Conservation (phyloP, 2,888 invertebrate genomes). For the Rhogogaster chlorosoma region DNA sequence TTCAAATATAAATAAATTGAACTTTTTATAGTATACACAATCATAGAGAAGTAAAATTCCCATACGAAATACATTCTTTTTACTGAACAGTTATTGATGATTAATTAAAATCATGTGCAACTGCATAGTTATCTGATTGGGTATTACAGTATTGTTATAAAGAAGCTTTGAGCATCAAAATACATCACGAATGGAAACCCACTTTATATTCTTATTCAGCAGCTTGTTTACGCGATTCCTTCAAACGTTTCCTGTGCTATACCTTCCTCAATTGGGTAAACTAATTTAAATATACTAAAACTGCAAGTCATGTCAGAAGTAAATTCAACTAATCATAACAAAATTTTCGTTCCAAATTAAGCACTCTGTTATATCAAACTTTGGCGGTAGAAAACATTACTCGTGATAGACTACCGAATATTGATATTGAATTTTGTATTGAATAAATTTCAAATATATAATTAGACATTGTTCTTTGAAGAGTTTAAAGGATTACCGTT, state of each 20-base stretch:
- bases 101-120: background rate
- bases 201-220: background rate
- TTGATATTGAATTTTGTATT: constrained; percentile 1
- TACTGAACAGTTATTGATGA: background rate
- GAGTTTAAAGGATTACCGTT: background rate
- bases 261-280: background rate
- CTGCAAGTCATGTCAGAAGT: constrained; percentile 38
- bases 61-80: background rate
- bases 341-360: background rate
- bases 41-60: background rate
- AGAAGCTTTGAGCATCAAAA: background rate
- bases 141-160: background rate
- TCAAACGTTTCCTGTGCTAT: background rate
- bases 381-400: background rate
- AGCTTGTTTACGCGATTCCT: background rate
- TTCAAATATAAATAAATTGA: background rate
- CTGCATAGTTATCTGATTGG: background rate
- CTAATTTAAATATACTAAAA: constrained; percentile 6
- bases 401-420: background rate
- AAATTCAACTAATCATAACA: background rate
- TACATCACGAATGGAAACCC: background rate
- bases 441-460: background rate
- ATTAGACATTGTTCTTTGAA: background rate
- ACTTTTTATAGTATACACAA: background rate
- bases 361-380: background rate